Evolutionary conservation across 2,888 invertebrate species (phyloP), one percentile per base, ranked within the genome.

Genomic region (Pilophorus perplexus): DNA sequence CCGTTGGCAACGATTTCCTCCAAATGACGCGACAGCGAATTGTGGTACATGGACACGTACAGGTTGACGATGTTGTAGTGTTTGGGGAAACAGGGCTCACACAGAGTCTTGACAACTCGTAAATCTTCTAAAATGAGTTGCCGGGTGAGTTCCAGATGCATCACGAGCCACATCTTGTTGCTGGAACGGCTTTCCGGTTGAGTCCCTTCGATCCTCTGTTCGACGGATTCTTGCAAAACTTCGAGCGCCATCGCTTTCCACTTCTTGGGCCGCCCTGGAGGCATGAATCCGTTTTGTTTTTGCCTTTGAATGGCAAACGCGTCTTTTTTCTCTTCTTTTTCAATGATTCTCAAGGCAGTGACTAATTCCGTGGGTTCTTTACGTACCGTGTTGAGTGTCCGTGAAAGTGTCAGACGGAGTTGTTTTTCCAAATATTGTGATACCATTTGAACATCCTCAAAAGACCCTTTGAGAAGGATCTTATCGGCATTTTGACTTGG

Each of bases 341-440:
- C 98, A 73, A 99, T 93, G 64, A 99, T 96, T 71, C 99, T 82
- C 37, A 99, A 78, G 0, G 93, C 96, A 5, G 97, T 97, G 0
- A 99, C 99, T 72, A 99, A 92, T 6, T 94, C 88, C 0, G 93
- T 93, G 0, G 94, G 94, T 75, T 95, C 93, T 76, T 95, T 93
- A 20, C 96, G 83, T 0, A 97, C 95, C 1, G 94, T 95, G 75
- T 95, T 94, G 50, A 99, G 79, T 1, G 96, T 93, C 67, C 97
- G 82, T 68, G 90, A 89, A 60, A 98, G 77, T 69, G 96, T 90
- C 48, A 97, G 81, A 76, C 90, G 88, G 48, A 99, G 83, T 76
- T 97, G 96, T 75, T 95, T 94, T 73, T 93, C 93, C 71, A 98
- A 80, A 5, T 89, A 80, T 70, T 88, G 87, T 0, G 96, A 96